Conservation (phyloP, 2,797 vertebrate genomes). For the Spondyliosoma cantharus region DNA sequence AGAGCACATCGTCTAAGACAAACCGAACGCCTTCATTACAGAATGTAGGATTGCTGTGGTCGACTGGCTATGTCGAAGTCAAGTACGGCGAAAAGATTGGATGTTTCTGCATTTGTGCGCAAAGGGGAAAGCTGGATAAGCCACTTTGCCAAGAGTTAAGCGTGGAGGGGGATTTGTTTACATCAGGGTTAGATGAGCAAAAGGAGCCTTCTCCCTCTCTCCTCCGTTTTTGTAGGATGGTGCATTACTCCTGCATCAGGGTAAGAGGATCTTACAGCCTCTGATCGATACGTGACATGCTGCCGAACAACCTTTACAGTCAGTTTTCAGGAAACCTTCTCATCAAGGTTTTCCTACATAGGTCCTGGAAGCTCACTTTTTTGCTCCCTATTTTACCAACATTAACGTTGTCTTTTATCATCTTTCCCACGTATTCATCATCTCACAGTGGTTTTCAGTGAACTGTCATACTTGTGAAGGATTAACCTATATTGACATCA, state of each 20-base stretch:
- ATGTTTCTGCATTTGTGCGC: conserved; percentile 32
- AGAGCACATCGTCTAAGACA: conserved; percentile 23
- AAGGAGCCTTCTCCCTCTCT: conserved; percentile 7
- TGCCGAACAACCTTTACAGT: conserved; percentile 25
- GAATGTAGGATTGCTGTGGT: conserved; percentile 1
- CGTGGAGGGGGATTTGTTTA: conserved; percentile 41
- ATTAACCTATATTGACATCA: conserved; percentile 7
- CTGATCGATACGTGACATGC: conserved; percentile 54
- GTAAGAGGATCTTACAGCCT: conserved; percentile 63
- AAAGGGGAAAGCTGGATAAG: conserved; percentile 26
- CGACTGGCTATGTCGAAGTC: background rate
- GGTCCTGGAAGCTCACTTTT: background rate
- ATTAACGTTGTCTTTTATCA: background rate
- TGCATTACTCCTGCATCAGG: conserved; percentile 43
- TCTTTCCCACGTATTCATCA: background rate
- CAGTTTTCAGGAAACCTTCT: conserved; percentile 26
- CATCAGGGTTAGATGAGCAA: conserved; percentile 38
- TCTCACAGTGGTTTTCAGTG: conserved; percentile 57
- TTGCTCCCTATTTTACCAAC: background rate
- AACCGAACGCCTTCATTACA: conserved; percentile 30
- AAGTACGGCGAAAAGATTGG: background rate
- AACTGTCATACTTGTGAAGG: conserved; percentile 14
- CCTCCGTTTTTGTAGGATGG: conserved; percentile 18
- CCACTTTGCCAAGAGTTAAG: conserved; percentile 14
- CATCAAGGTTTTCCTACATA: conserved; percentile 32